Evolutionary conservation across 92 coral and sea anemone species (phyloP), one percentile per base, ranked within the genome.

Genomic region (Epizoanthus stellaris): DNA sequence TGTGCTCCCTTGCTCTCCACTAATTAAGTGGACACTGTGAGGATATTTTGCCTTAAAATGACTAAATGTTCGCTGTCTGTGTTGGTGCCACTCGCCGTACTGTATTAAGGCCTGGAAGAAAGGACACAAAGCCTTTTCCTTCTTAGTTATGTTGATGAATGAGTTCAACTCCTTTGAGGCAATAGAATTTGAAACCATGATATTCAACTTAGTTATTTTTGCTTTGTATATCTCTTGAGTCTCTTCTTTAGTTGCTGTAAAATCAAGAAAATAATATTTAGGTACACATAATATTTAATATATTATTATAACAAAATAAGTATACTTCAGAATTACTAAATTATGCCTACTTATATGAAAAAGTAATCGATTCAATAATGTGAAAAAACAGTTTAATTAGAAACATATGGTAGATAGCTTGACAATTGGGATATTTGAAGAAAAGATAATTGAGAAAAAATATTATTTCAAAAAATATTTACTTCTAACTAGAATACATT

Each of bases 21-120:
- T 75, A 53, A 77, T 66, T 58, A 88, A 67, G 58, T 88, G 89
- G 14, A 92, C 94, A 67, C 72, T 17, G 30, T 91, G 92, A 13
- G 97, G 97, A 39, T 92, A 97, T 75, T 91, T 91, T 45, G 88
- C 62, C 40, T 89, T 90, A 73, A 97, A 97, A 71, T 95, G 98
- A 47, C 53, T 69, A 73, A 93, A 95, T 49, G 99, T 91, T 85
- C 88, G 91, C 42, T 75, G 70, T 61, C 99, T 86, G 74, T 89
- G 83, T 45, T 81, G 87, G 63, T 81, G 81, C 93, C 95, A 93
- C 8, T 86, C 87, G 40, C 90, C 86, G 73, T 97, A 97, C 63
- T 85, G 91, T 47, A 91, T 81, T 23, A 97, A 72, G 42, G 80
- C 93, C 71, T 81, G 73, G 62, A 97, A 90, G 67, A 93, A 91